These are phyloP conservation scores for Augiades crinisus DNA, from an alignment of 2,888 invertebrate species.

Conservation along the genomic window DNA sequence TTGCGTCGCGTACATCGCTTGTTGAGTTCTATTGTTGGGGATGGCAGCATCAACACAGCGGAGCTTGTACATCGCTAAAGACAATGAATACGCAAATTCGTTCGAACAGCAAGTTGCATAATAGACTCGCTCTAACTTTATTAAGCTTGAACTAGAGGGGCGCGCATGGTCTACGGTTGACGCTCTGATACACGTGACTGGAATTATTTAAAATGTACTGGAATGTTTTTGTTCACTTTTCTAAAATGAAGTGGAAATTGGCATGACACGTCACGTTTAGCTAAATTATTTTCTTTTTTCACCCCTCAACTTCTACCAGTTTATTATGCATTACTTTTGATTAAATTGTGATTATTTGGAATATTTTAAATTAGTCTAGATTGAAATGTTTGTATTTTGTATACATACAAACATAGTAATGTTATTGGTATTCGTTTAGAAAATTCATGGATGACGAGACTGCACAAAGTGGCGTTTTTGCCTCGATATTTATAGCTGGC, in stretches of 20 bases:
- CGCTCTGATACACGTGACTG: slow-evolving; percentile 30
- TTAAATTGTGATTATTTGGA: too few species aligned
- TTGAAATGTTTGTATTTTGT: too few species aligned
- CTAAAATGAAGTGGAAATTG: not conserved
- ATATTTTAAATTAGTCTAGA: too few species aligned
- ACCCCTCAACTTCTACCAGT: not conserved
- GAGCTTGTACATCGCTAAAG: slow-evolving; percentile 3
- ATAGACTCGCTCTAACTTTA: slow-evolving; percentile 47
- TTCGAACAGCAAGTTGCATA: slow-evolving; percentile 26
- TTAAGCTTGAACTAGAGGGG: slow-evolving; percentile 45
- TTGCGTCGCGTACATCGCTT: slow-evolving; percentile 11
- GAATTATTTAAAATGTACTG: slow-evolving; percentile 6
- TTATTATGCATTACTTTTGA: too few species aligned
- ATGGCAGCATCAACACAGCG: not conserved
- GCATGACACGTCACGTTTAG: not conserved
- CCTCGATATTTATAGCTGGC: too few species aligned
- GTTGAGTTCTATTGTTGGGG: slow-evolving; percentile 1
- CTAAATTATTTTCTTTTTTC: not conserved
- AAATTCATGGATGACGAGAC: too few species aligned
- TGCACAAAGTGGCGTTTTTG: too few species aligned
- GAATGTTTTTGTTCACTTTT: not conserved
- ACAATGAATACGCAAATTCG: slow-evolving; percentile 26
- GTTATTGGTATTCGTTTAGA: too few species aligned
- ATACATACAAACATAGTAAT: too few species aligned
- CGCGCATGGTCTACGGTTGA: slow-evolving; percentile 43